These are phyloP conservation scores for Microcebus murinus DNA, from an alignment of 2,113 vertebrate species.

Conservation along the genomic window DNA sequence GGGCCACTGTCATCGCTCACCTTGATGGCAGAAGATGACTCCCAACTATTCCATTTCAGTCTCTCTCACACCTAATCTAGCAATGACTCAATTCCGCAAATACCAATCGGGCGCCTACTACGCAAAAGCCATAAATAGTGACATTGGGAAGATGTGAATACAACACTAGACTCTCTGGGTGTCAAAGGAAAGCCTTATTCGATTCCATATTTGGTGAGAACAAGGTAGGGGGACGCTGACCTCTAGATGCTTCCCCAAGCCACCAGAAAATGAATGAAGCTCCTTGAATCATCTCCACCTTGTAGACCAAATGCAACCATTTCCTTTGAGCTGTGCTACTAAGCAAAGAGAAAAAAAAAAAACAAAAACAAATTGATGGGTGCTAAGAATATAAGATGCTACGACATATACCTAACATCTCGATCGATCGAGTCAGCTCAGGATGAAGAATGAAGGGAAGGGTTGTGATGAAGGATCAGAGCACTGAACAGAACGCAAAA, in stretches of 20 bases:
- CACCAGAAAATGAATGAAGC: background rate
- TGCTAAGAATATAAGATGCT: rapidly evolving
- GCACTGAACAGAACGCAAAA: background rate
- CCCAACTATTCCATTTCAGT: background rate
- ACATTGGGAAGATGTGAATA: rapidly evolving
- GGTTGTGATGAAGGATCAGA: background rate
- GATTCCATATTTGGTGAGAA: background rate
- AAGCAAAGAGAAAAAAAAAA: background rate
- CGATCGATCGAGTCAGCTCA: background rate
- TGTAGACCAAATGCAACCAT: background rate
- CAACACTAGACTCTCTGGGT: rapidly evolving
- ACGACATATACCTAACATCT: background rate
- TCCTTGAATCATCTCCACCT: background rate
- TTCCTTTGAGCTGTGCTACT: background rate
- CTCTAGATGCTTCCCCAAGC: background rate
- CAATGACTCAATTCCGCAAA: background rate
- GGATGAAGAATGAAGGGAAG: background rate
- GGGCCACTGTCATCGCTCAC: too few species aligned
- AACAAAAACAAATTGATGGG: background rate
- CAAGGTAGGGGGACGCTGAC: too few species aligned
- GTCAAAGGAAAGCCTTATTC: background rate
- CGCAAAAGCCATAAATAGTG: background rate
- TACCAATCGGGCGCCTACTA: background rate
- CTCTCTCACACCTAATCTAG: background rate
- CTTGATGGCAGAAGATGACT: too few species aligned